Evolutionary conservation across 2,888 invertebrate genomes (phyloP), one percentile per base, ranked within the genome.

Genomic region (Galerucella pusilla): DNA sequence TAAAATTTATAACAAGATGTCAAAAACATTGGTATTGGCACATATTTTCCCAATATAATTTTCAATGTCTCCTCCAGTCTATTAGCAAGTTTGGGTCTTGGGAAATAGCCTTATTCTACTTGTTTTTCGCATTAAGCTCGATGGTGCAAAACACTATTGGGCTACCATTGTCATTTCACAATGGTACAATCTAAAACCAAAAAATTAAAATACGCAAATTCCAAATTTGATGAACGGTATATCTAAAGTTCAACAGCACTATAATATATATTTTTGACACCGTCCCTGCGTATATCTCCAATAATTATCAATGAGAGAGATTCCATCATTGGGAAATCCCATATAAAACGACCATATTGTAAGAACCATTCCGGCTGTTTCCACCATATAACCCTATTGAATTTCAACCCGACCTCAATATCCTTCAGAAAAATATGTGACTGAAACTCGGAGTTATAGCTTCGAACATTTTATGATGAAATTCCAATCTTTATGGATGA

Each of bases 371-470:
- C 57, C 64, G 20, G 20, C n/a, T 46, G 46, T 46, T n/a, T 46
- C 45, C 42, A 20, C 20, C 46, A 42, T 65, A 65, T 45, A 57
- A 57, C 57, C 57, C 45, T 42, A 46, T 42, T 11, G 45, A n/a
- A 42, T 63, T 10, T 42, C 14, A 12, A 42, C 63, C n/a, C 46
- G 64, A 46, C 45, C 46, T 65, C 64, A 45, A 65, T 65, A 65
- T 65, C 64, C 46, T 46, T 65, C 45, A 65, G 64, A 65, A 20
- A 65, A 65, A 65, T 65, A 46, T 65, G 46, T 65, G 64, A 65
- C 46, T 16, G 45, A 64, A 64, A n/a, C n/a, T 64, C 42, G 45
- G n/a, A 64, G 64, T 16, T 45, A 64, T 64, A 45, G 64, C 64
- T 42, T 64, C 20, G 46, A 46, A 65, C 64, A 57, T 42, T 65